Evolutionary conservation across 2,113 vertebrate species (phyloP), one percentile per base, ranked within the genome.

Genomic region (Campylomormyrus tamandua): DNA sequence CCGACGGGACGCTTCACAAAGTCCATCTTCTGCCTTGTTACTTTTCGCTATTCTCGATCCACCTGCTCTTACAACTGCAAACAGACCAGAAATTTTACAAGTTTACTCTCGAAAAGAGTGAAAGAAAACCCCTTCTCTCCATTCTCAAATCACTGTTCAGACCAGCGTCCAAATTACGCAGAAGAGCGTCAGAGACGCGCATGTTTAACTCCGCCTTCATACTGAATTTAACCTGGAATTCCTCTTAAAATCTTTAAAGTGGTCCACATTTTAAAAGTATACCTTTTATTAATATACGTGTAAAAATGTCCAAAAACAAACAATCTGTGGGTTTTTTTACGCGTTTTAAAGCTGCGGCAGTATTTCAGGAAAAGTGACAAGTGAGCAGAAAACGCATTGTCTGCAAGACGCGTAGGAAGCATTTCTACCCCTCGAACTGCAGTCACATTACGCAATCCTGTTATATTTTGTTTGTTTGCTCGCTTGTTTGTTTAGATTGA

Each of bases 151-250:
- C 31, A 13, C 83, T 48, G 35, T 62, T 9, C n/a, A 42, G 24
- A 85, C 80, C 27, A 35, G 19, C 83, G 83, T 86, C 83, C 89
- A 39, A 84, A n/a, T 49, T 56, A 70, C 83, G 89, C 56, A 70
- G 35, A 86, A 8, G n/a, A 35, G 89, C 83, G 89, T 90, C 89
- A 70, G 39, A 24, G 53, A n/a, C 53, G 89, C 45, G 17, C 5
- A 31, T 6, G 46, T 27, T 45, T 87, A 90, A 87, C 89, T 49
- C 89, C 89, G 53, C 83, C 89, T 86, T 62, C 52, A 46, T 5
- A 48, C 83, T 46, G 83, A n/a, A 46, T 48, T 24, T n/a, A 48
- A 24, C 83, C 39, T 84, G 27, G 49, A 87, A 49, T 86, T 50
- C 45, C 45, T 45, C 17, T 85, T 45, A 21, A 45, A n/a, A 42